Percentiles rank a stretch among this genome's conserved stretches.
Evolutionary conservation across 2,888 invertebrate genomes (phyloP).

Genomic region (Pollenia griseotomentosa): DNA sequence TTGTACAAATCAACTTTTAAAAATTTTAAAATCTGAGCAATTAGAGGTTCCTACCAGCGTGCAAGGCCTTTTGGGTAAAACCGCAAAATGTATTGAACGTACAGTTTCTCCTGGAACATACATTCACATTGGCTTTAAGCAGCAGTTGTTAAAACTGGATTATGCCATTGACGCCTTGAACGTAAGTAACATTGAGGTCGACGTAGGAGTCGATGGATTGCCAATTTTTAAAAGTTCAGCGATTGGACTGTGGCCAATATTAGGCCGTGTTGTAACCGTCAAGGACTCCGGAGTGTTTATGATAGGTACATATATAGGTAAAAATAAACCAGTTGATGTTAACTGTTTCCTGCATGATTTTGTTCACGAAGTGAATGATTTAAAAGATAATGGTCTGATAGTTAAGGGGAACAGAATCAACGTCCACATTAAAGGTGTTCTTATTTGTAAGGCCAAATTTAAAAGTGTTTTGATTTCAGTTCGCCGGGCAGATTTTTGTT

Average conservation of each 20-base stretch:
- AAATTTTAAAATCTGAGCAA: background rate
- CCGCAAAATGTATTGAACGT: background rate
- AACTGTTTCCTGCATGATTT: conserved; percentile 1
- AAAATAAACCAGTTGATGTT: background rate
- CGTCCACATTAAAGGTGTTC: no score
- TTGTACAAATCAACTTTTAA: background rate
- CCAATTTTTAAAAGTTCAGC: conserved; percentile 5
- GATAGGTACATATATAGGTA: background rate
- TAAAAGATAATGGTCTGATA: background rate
- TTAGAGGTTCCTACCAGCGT: background rate
- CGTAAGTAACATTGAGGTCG: background rate
- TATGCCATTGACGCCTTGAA: no score
- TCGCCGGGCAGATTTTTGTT: no score
- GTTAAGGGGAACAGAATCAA: no score
- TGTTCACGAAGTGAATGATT: background rate
- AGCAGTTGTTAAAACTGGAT: background rate
- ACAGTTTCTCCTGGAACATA: background rate
- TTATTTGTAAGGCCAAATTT: no score
- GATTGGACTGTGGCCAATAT: conserved; percentile 14
- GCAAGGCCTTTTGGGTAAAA: background rate
- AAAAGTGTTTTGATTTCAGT: no score
- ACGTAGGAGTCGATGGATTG: background rate
- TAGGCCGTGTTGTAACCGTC: background rate
- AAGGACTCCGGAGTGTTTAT: background rate
- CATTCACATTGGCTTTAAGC: background rate